Percentiles rank a stretch among this genome's conserved stretches.
Evolutionary conservation across 2,888 invertebrate genomes (phyloP).

Genomic region (Limnephilus marmoratus): DNA sequence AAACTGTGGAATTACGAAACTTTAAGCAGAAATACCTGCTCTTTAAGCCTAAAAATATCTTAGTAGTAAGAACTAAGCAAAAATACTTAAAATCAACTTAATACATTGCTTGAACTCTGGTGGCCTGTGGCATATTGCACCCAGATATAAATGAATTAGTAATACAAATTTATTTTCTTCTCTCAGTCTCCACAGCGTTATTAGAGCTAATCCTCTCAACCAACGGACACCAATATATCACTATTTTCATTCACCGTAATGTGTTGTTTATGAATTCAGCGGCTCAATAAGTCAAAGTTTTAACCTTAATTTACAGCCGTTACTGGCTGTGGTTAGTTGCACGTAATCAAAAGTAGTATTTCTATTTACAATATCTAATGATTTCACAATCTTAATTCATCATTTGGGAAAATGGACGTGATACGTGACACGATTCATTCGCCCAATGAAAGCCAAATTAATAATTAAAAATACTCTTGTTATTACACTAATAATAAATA

Average conservation of each 20-base stretch:
- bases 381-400: background rate
- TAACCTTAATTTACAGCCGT: background rate
- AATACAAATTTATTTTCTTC: background rate
- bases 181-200: background rate
- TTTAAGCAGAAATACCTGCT: background rate
- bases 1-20: background rate
- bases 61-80: background rate
- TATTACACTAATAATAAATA: no score
- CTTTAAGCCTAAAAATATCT: background rate
- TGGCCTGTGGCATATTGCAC: background rate
- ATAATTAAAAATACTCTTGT: no score
- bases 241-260: background rate
- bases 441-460: no score
- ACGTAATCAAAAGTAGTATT: background rate
- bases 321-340: background rate
- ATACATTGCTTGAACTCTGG: background rate
- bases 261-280: background rate
- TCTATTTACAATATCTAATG: background rate
- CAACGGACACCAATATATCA: background rate
- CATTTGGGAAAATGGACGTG: no score
- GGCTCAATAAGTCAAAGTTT: background rate
- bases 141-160: background rate
- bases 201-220: background rate
- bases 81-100: background rate
- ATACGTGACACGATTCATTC: background rate